Base-by-base conservation (phyloP, 2,888 invertebrate species). In the Dryadula phaetusa region DNA sequence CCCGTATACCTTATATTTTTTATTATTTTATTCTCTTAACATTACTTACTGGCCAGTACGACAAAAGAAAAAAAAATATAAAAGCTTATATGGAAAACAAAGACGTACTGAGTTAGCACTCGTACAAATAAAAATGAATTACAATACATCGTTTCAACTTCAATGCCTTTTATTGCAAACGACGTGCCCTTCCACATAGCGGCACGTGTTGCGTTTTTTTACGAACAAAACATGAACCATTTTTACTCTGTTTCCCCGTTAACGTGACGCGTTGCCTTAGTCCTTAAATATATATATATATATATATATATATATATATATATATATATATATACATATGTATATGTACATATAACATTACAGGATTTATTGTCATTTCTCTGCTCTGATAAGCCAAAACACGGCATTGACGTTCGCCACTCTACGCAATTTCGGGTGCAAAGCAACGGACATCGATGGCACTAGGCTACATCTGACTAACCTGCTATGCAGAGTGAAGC, bases 121-220 rank as follows among this genome's bases (percentile, higher is more conserved):
- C 28, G 16, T 28, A 52, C 52, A 32, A 52, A 52, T 52, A 52
- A 52, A 52, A 52, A 37, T 37, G 37, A 37, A 37, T 37, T 28
- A 10, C 10, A 28, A 16, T 52, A 28, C 52, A 32, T 52, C 28
- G 16, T 52, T 52, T 52, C 28, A 1, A 52, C 16, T 52, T 10
- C 28, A 52, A 52, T 52, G 28, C 28, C n/a, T 28, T 52, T 52
- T 52, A 52, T 52, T 52, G 28, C 16, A 12, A 52, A 52, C 52
- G 28, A 52, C 28, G 28, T 49, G 28, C 28, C 49, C 25, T 25
- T 32, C 52, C 3, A 6, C 28, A 52, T 10, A 52, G 25, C 49
- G 16, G 12, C 28, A 32, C 52, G 28, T 52, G 52, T 10, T 52
- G 16, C 28, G 16, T 16, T 52, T 52, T 16, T 49, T 49, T 52